phyloP scores from a whole-genome alignment of 2,797 vertebrate genomes.

The Rhinella marina region DNA sequence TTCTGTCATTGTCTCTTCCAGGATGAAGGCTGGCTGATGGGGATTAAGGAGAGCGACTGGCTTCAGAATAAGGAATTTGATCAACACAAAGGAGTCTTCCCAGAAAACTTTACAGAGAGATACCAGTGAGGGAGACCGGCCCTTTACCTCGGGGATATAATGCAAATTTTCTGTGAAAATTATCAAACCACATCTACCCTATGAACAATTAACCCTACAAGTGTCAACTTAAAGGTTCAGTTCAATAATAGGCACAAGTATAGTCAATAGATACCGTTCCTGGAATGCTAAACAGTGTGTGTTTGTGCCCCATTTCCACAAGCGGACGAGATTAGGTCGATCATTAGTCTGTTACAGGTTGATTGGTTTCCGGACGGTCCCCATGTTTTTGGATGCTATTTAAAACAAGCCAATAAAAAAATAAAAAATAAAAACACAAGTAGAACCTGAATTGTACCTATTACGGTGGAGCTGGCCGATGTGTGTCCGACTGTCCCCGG shows the following conservation, averaged over 20 bases:
- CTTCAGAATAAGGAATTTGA: slow-evolving; percentile 85
- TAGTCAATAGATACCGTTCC: slow-evolving; percentile 36
- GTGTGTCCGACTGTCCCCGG: background rate
- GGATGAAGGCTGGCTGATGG: slow-evolving; percentile 99
- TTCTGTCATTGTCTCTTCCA: slow-evolving; percentile 64
- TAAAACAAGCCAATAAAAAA: background rate
- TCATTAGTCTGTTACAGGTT: slow-evolving; percentile 20
- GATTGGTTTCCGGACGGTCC: background rate
- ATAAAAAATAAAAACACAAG: slow-evolving; percentile 13
- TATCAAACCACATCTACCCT: slow-evolving; percentile 51
- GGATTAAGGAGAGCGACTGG: slow-evolving; percentile 90
- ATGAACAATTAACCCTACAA: slow-evolving; percentile 64
- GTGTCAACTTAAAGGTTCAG: slow-evolving; percentile 65
- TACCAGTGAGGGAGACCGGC: slow-evolving; percentile 77
- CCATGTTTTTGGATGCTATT: background rate
- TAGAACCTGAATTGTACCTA: background rate
- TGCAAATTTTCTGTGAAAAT: slow-evolving; percentile 67
- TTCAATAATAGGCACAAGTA: slow-evolving; percentile 69
- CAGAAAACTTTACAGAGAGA: slow-evolving; percentile 96
- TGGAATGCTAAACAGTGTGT: slow-evolving; percentile 26
- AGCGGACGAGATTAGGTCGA: background rate
- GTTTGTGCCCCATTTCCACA: slow-evolving; percentile 17
- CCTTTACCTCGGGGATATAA: slow-evolving; percentile 66
- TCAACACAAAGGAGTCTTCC: slow-evolving; percentile 89
- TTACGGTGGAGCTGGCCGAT: background rate